Conservation (phyloP, 2,113 vertebrate genomes). For the Struthio camelus region DNA sequence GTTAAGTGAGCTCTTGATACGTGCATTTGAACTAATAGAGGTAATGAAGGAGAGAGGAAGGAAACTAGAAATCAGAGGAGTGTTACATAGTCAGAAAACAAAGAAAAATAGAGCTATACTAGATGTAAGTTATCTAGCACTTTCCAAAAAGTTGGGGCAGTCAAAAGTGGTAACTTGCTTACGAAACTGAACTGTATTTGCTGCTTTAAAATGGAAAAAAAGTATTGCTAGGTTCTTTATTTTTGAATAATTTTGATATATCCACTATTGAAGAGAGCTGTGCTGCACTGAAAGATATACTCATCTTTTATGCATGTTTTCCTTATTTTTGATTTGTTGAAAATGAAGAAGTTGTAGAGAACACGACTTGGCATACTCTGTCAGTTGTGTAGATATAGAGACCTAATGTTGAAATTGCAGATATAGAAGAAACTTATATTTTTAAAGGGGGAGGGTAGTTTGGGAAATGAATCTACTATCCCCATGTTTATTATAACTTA, state of each 20-base stretch:
- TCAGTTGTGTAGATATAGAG: background rate
- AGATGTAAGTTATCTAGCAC: background rate
- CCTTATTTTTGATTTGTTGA: background rate
- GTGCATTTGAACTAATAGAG: background rate
- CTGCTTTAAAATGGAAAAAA: background rate
- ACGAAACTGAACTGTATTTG: background rate
- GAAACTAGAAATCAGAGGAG: background rate
- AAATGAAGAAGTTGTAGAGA: background rate
- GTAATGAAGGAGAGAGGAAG: background rate
- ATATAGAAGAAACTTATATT: background rate
- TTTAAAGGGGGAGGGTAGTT: background rate
- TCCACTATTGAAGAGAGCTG: background rate
- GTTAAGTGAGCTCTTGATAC: background rate
- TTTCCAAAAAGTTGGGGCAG: background rate
- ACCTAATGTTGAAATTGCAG: background rate
- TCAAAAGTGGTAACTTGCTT: background rate
- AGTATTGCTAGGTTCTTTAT: background rate
- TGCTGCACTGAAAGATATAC: background rate
- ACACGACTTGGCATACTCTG: background rate
- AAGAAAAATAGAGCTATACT: background rate
- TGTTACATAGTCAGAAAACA: background rate
- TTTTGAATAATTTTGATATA: background rate
- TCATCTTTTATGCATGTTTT: background rate
- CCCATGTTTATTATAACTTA: background rate
- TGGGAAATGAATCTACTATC: background rate